Percentiles rank a stretch among this genome's conserved stretches.
Evolutionary conservation across 2,888 invertebrate genomes (phyloP).

Genomic region (Zootermopsis nevadensis): DNA sequence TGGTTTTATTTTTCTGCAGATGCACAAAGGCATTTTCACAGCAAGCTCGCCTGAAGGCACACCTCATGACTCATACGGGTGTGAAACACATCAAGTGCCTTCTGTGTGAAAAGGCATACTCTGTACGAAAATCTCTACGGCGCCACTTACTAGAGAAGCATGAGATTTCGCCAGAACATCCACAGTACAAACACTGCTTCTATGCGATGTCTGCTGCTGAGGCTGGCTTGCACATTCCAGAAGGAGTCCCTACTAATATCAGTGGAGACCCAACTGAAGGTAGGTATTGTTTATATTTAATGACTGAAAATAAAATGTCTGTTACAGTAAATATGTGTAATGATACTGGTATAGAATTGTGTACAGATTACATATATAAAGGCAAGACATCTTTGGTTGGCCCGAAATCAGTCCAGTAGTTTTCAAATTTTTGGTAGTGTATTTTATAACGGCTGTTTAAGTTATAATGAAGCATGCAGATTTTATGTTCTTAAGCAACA

Average conservation of each 20-base stretch:
- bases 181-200: slow-evolving; percentile 53
- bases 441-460: too few species aligned
- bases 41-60: slow-evolving; percentile 58
- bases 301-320: too few species aligned
- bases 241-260: slow-evolving; percentile 41
- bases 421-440: too few species aligned
- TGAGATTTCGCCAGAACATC: slow-evolving; percentile 53
- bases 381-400: too few species aligned
- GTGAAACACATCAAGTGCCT: slow-evolving; percentile 67
- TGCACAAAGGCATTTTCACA: slow-evolving; percentile 54
- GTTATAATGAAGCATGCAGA: too few species aligned
- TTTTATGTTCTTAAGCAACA: too few species aligned
- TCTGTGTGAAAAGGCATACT: slow-evolving; percentile 66
- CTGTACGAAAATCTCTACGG: slow-evolving; percentile 64
- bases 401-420: too few species aligned
- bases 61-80: slow-evolving; percentile 66
- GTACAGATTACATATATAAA: too few species aligned
- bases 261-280: slow-evolving; percentile 38
- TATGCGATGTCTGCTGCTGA: slow-evolving; percentile 55
- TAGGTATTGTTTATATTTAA: neutral
- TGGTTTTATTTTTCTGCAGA: slow-evolving; percentile 49
- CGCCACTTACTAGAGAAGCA: slow-evolving; percentile 66
- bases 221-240: slow-evolving; percentile 55
- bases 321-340: too few species aligned
- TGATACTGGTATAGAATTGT: too few species aligned